Percentiles rank a stretch among this genome's conserved stretches.
Evolutionary conservation across 2,113 vertebrate species (phyloP).

Genomic region (Larimichthys crocea): DNA sequence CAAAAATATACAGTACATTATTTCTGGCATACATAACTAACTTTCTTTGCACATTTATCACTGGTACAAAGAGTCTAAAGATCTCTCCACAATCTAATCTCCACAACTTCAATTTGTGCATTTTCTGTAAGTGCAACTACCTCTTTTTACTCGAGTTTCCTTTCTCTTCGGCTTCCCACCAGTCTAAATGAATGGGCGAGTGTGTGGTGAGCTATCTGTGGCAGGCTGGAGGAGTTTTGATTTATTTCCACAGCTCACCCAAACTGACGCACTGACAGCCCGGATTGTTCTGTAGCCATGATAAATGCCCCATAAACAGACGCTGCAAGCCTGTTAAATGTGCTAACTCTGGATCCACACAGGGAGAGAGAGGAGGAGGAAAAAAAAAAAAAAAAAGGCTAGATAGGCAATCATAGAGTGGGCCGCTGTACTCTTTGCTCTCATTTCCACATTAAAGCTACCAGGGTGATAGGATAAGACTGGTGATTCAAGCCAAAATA

Average conservation of each 20-base stretch:
- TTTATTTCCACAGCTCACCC: conserved; percentile 70
- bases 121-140: not conserved
- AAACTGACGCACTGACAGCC: conserved; percentile 68
- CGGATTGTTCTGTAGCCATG: conserved; percentile 72
- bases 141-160: conserved; percentile 20
- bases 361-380: not conserved
- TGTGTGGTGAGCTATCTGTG: conserved; percentile 52
- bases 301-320: conserved; percentile 78
- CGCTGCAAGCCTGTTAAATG: conserved; percentile 57
- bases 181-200: conserved; percentile 54
- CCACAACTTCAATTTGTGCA: not conserved
- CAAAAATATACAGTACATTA: not conserved
- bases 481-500: conserved; percentile 48
- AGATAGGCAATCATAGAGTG: conserved; percentile 40
- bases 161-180: not conserved
- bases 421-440: conserved; percentile 36
- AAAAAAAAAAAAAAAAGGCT: conserved; percentile 10
- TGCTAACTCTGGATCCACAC: conserved; percentile 57
- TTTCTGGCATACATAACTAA: not conserved
- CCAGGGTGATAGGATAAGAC: conserved; percentile 30
- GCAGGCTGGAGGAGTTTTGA: conserved; percentile 71
- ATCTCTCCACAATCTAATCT: conserved; percentile 28
- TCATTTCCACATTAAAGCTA: conserved; percentile 70
- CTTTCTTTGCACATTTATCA: conserved; percentile 8
- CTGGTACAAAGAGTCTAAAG: not conserved